These are phyloP conservation scores for Coluber constrictor DNA, from an alignment of 2,797 vertebrate species.

Conservation along the genomic window DNA sequence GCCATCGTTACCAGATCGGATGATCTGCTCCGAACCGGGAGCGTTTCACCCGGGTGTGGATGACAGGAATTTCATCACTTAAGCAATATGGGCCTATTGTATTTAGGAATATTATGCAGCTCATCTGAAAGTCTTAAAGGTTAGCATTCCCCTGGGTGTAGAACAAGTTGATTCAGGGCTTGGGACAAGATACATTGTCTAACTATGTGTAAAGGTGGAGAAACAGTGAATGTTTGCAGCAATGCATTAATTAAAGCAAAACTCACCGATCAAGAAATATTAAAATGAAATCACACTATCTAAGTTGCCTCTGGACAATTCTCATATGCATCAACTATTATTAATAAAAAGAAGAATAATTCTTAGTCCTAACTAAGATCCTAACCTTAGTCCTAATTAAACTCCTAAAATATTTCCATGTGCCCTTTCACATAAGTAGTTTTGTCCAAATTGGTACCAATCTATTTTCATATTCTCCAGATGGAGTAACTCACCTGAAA, in stretches of 20 bases:
- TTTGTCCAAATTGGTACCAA: neutral
- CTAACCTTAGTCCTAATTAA: no score
- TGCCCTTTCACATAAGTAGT: neutral
- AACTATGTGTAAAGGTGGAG: slow-evolving; percentile 73
- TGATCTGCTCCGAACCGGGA: no score
- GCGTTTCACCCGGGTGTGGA: no score
- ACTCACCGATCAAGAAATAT: neutral
- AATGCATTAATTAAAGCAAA: neutral
- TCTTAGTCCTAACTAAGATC: neutral
- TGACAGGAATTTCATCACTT: neutral
- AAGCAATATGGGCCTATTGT: slow-evolving; percentile 79
- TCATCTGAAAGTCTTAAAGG: slow-evolving; percentile 84
- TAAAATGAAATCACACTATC: neutral
- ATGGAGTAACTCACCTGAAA: slow-evolving; percentile 72
- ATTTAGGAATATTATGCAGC: slow-evolving; percentile 88
- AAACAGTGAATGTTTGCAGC: neutral
- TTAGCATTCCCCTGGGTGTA: slow-evolving; percentile 85
- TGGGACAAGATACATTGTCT: slow-evolving; percentile 87
- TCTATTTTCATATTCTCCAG: neutral
- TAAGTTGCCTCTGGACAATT: neutral
- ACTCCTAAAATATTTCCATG: neutral
- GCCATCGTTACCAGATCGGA: no score
- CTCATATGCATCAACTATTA: neutral
- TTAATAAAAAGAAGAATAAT: neutral
- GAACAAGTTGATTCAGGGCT: slow-evolving; percentile 84